Evolutionary conservation across 2,797 vertebrate species (phyloP), one percentile per base, ranked within the genome.

Genomic region (Lutjanus campechanus): DNA sequence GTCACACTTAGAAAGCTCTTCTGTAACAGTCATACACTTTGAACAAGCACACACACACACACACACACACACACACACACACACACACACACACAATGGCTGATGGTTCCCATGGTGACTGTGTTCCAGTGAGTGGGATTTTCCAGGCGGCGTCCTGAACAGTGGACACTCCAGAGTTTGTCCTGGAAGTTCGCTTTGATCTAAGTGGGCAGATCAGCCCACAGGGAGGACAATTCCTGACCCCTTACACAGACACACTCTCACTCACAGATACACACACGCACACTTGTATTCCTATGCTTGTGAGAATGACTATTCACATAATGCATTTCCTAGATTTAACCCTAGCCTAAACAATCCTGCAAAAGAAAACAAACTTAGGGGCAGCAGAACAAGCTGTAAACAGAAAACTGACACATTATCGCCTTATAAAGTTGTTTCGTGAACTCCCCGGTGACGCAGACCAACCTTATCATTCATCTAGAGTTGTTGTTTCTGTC

Each of bases 181-280:
- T 93, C 88, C 69, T 93, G 90, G 83, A 92, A 90, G 85, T 90
- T 87, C 19, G 15, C 93, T 94, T 94, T 94, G 93, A 94, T 94
- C 78, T 84, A 75, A 90, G 81, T 85, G 87, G 77, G 69, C 20
- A 88, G 82, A 91, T 85, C 86, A 84, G 74, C 84, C 85, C 69
- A 78, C 17, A 85, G 81, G 77, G 29, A 85, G 77, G 78, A 81
- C 81, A 87, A 73, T 83, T 78, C 75, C 79, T 91, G 88, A 89
- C 79, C 83, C 60, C 73, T 25, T 43, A 19, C 63, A 50, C 13
- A 36, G 46, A 65, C 16, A 71, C 53, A 50, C 16, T 16, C 20
- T 44, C 78, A 69, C 56, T 70, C 73, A 73, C 47, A 66, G 65
- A 72, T 68, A 69, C 47, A 65, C 61, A 73, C 56, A 64, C 76